phyloP scores from a whole-genome alignment of 1,140 invertebrate species.

The Rhopalosiphum maidis region DNA sequence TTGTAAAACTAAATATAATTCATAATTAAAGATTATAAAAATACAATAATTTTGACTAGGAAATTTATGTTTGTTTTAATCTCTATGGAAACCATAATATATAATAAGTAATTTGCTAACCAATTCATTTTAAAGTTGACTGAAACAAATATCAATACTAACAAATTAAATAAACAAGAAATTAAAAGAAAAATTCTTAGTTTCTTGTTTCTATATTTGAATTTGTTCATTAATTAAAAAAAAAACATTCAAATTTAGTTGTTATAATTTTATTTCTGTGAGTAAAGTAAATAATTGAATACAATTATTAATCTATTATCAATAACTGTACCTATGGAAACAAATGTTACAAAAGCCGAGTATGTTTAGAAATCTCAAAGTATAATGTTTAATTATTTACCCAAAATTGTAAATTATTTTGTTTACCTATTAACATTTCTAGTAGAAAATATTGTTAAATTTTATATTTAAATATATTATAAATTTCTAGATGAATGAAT shows the following conservation, averaged over 20 bases:
- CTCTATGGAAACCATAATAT: background rate
- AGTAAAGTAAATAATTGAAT: background rate
- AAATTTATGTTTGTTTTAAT: background rate
- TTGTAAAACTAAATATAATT: background rate
- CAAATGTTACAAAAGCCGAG: background rate
- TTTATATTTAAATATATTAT: conserved; percentile 10
- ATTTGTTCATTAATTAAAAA: background rate
- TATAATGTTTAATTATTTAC: background rate
- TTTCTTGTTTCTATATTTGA: background rate
- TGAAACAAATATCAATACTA: background rate
- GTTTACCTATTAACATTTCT: background rate
- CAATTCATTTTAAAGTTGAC: background rate
- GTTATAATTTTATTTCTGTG: too few relatives aligned
- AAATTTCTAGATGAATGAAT: conserved; percentile 58
- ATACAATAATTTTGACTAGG: background rate
- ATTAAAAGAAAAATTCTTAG: background rate
- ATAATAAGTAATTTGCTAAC: background rate
- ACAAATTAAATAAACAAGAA: background rate
- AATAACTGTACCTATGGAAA: background rate
- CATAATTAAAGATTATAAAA: too few relatives aligned
- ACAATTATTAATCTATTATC: background rate
- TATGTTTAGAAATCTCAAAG: background rate
- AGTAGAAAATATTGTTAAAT: background rate
- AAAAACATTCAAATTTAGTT: too few relatives aligned
- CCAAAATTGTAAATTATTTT: background rate